Evolutionary conservation across 2,113 vertebrate genomes (phyloP).

Genomic region (Limanda limanda): DNA sequence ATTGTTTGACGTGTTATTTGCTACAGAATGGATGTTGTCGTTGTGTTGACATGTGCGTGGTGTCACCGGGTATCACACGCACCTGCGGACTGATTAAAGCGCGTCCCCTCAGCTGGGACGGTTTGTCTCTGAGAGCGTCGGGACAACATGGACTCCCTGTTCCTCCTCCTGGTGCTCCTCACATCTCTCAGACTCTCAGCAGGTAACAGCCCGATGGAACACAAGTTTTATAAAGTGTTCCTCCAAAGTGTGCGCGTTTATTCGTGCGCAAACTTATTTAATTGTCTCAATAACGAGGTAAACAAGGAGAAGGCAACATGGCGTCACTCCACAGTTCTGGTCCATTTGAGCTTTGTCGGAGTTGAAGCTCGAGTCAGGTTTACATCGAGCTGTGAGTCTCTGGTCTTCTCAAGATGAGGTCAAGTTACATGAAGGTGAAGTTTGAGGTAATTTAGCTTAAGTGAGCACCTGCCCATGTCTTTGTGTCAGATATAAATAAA

Average conservation of each 20-base stretch:
- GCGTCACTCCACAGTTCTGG: background rate
- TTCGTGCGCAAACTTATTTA: too few relatives aligned
- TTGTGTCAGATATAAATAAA: background rate
- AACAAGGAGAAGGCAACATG: background rate
- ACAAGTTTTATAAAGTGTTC: too few relatives aligned
- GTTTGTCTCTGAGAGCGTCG: constrained; percentile 34
- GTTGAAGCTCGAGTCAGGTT: too few relatives aligned
- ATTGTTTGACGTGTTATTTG: too few relatives aligned
- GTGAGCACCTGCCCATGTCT: background rate
- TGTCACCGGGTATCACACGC: background rate
- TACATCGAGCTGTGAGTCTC: too few relatives aligned
- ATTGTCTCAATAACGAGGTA: too few relatives aligned
- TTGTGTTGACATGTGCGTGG: background rate
- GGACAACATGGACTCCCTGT: constrained; percentile 60
- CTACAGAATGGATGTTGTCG: too few relatives aligned
- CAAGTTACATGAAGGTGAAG: background rate
- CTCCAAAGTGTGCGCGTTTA: background rate
- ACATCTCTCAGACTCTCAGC: constrained; percentile 1
- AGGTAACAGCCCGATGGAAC: constrained; percentile 45
- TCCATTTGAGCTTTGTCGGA: too few relatives aligned
- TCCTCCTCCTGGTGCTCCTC: constrained; percentile 43
- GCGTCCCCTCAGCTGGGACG: constrained; percentile 24
- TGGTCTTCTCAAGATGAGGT: too few relatives aligned
- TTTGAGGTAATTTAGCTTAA: background rate
- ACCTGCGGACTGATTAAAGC: constrained; percentile 49